Base-by-base conservation (phyloP, 2,113 vertebrate species). In the Kryptolebias marmoratus region DNA sequence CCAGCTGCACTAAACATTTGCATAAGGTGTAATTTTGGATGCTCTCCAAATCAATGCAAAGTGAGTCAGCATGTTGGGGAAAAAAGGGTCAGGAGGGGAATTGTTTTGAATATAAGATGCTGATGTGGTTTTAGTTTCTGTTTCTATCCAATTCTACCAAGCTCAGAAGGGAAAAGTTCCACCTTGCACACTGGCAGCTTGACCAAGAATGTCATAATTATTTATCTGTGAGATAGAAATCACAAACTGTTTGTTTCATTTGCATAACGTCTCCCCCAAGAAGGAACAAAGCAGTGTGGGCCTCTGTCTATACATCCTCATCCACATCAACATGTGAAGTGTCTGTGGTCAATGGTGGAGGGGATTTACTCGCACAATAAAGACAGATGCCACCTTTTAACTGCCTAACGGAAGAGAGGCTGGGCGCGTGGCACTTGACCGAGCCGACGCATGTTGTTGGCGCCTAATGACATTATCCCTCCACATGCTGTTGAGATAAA, bases 361-460 rank as follows among this genome's bases (percentile, higher is more conserved):
- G 74, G 84, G 83, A 83, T 84, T 85, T 77, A 59, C 67, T 36
- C 66, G 1, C 80, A 90, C 88, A 90, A 86, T 84, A 84, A 81
- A 80, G 88, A 90, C 92, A 92, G 90, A 90, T 92, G 90, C 79
- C 82, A 68, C 76, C 85, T 87, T 91, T 91, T 88, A 88, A 87
- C 65, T 66, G 78, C 85, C 81, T 78, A 92, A 91, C 84, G 84
- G 87, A 89, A 86, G 87, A 90, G 75, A 58, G 79, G 74, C 79
- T 0, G 73, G 78, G 80, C 86, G 75, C 87, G 80, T 90, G 88
- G 86, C 87, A 83, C 88, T 85, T 75, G 75, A 82, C 80, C 80
- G 32, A 78, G 22, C 13, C 11, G 39, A 9, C n/a, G 69, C 73
- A 47, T 42, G 76, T 72, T 58, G 79, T 52, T 70, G 80, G 32